Evolutionary conservation across 2,888 invertebrate species (phyloP), one percentile per base, ranked within the genome.

Genomic region (Chalcis sispes): DNA sequence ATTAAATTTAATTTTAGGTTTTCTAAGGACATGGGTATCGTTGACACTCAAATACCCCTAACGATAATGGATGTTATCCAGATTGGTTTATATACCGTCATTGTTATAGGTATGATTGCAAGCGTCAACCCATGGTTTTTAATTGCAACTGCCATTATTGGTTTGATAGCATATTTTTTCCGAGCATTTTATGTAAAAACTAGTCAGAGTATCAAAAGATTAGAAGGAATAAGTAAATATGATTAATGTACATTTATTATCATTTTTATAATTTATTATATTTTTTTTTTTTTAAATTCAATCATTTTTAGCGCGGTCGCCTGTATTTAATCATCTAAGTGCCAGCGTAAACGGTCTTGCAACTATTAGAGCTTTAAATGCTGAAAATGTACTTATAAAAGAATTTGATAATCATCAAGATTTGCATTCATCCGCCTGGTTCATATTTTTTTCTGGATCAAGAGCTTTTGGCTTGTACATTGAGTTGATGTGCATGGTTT

Each of bases 1-100:
- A 32, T 20, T 15, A 40, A 32, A 66, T 52, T 18, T 25, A 23
- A 8, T 50, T 50, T 2, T 50, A 50, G 96, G 79, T 96, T 96
- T 84, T 94, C 96, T 0, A 96, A 96, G 85, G 96, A 96, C 83
- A 92, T 95, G 83, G 95, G 95, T 0, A 91, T 93, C 0, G 92
- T 95, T 85, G 95, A 95, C 81, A 95, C 95, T 82, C 87, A 93
- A 36, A 86, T 95, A 5, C 94, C 94, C 0, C 92, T 93, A 77
- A 92, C 92, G 29, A 88, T 92, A 56, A 85, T 94, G 64, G 94
- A 94, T 83, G 91, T 93, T 0, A 86, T 91, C 73, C 88, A 89
- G 82, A 86, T 90, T 50, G 20, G 20, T 25, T 84, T 86, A 4
- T 80, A 90, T 72, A 84, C 86, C 81, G 89, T 93, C 83, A n/a